Conservation (phyloP, 2,113 vertebrate genomes). For the Sisor rabdophorus region DNA sequence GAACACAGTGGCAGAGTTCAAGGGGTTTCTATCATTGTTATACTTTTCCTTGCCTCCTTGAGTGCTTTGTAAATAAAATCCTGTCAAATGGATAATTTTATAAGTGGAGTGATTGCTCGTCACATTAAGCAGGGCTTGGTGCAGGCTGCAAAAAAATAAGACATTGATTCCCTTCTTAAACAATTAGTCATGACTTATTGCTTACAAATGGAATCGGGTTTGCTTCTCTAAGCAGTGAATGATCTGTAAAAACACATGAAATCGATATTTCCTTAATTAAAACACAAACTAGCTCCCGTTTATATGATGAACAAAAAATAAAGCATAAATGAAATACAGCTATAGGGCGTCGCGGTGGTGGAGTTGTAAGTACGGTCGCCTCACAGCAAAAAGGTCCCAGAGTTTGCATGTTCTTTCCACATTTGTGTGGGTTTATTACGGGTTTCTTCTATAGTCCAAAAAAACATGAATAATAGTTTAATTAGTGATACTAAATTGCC, state of each 20-base stretch:
- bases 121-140: slow-evolving; percentile 25
- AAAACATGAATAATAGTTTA: no score
- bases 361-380: no score
- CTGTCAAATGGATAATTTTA: slow-evolving; percentile 32
- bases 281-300: slow-evolving; percentile 13
- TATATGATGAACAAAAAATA: neutral
- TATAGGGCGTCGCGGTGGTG: no score
- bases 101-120: slow-evolving; percentile 34
- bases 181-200: slow-evolving; percentile 69
- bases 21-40: slow-evolving; percentile 40
- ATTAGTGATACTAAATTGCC: no score
- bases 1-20: slow-evolving; percentile 33
- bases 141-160: slow-evolving; percentile 43
- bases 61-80: slow-evolving; percentile 30
- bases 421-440: no score
- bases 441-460: no score
- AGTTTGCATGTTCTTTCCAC: no score
- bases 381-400: no score
- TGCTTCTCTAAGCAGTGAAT: slow-evolving; percentile 44
- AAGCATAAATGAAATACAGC: neutral
- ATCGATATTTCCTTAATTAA: slow-evolving; percentile 31
- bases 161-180: slow-evolving; percentile 61
- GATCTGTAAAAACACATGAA: slow-evolving; percentile 19
- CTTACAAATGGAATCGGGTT: slow-evolving; percentile 56
- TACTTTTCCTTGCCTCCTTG: slow-evolving; percentile 28